Evolutionary conservation across 2,113 vertebrate species (phyloP).

Genomic region (Pituophis catenifer): DNA sequence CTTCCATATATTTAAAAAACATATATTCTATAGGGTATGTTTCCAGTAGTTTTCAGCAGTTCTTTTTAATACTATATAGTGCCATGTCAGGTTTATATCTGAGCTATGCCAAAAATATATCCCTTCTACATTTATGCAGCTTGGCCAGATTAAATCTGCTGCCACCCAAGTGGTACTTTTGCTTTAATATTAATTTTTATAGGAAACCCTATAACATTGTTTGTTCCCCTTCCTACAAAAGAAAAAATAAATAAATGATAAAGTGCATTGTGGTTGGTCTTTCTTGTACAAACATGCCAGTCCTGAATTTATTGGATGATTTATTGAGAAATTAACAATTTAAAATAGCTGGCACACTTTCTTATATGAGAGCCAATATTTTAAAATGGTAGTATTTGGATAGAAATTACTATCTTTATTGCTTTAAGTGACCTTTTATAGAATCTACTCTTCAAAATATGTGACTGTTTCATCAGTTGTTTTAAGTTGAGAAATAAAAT

Average conservation of each 20-base stretch:
- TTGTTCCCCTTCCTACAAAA: conserved; percentile 54
- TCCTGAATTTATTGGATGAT: conserved; percentile 67
- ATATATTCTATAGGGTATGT: conserved; percentile 19
- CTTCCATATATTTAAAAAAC: conserved; percentile 10
- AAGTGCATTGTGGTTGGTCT: conserved; percentile 61
- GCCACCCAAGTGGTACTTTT: conserved; percentile 60
- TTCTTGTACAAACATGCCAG: conserved; percentile 66
- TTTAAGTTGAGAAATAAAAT: not conserved
- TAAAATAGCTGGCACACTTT: conserved; percentile 58
- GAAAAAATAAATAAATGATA: conserved; percentile 55
- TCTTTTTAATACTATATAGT: conserved; percentile 47
- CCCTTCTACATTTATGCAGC: conserved; percentile 48
- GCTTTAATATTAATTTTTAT: conserved; percentile 26
- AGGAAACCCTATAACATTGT: conserved; percentile 64
- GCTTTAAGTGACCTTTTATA: conserved; percentile 13
- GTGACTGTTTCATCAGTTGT: not conserved
- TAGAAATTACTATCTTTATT: conserved; percentile 30
- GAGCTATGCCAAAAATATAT: conserved; percentile 51
- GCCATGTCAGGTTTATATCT: conserved; percentile 46
- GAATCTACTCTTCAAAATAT: conserved; percentile 8
- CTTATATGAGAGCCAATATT: conserved; percentile 53
- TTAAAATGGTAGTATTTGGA: conserved; percentile 49
- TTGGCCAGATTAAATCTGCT: conserved; percentile 49
- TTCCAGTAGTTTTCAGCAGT: conserved; percentile 50
- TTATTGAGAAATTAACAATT: conserved; percentile 67